Conservation (phyloP, 1,140 invertebrate genomes). For the Diorhabda sublineata region DNA sequence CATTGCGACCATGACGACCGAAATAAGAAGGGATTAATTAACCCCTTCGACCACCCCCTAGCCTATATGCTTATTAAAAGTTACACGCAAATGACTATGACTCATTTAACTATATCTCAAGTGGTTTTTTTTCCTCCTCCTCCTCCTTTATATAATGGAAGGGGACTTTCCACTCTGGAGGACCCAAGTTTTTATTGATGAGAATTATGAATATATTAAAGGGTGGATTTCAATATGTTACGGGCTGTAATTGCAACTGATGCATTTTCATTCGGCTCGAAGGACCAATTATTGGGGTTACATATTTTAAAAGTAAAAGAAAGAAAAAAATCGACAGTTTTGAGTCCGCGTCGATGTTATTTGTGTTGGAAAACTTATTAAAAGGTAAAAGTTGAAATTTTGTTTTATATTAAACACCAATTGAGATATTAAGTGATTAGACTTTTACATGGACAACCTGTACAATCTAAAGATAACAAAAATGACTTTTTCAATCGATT, state of each 20-base stretch:
- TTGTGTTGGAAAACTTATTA: too few relatives aligned
- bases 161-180: conserved; percentile 10
- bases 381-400: too few relatives aligned
- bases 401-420: too few relatives aligned
- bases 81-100: conserved; percentile 43
- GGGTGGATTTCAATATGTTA: neutral
- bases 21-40: conserved; percentile 41
- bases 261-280: neutral
- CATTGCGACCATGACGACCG: conserved; percentile 42
- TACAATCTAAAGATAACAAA: too few relatives aligned
- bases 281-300: neutral
- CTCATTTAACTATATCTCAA: conserved; percentile 39
- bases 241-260: neutral
- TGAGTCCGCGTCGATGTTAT: too few relatives aligned
- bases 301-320: too few relatives aligned
- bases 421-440: too few relatives aligned
- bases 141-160: neutral
- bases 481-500: too few relatives aligned
- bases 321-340: too few relatives aligned
- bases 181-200: conserved; percentile 4
- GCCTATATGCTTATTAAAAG: conserved; percentile 39
- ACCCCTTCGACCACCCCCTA: conserved; percentile 36
- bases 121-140: conserved; percentile 26
- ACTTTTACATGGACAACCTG: too few relatives aligned
- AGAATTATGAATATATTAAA: conserved; percentile 11